Percentiles rank a stretch among this genome's conserved stretches.
These are phyloP conservation scores for Pseudococcus longispinus DNA, from an alignment of 2,888 invertebrate genomes.

Conservation along the genomic window DNA sequence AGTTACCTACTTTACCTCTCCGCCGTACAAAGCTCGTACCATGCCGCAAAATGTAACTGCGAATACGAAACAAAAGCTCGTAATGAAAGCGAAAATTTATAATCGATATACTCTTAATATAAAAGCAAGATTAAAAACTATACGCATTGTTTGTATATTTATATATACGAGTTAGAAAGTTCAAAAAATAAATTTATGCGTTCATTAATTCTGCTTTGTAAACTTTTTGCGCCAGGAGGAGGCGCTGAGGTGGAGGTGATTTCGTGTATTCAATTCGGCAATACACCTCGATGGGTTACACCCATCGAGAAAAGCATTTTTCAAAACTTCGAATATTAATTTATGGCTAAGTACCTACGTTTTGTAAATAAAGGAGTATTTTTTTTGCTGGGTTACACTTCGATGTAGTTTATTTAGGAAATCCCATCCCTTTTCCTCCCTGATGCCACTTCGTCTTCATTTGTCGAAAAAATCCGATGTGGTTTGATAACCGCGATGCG, in stretches of 20 bases:
- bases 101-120: constrained; percentile 37
- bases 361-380: constrained; percentile 20
- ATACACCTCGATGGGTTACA: constrained; percentile 9
- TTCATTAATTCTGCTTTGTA: constrained; percentile 31
- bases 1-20: not conserved
- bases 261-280: constrained; percentile 7
- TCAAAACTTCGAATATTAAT: constrained; percentile 33
- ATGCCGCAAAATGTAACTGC: constrained; percentile 5
- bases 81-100: constrained; percentile 45
- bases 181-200: constrained; percentile 39
- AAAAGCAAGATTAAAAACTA: constrained; percentile 45
- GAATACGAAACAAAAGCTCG: constrained; percentile 15
- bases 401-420: not conserved
- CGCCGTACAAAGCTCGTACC: not conserved
- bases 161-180: not conserved
- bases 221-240: not conserved
- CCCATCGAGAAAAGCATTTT: constrained; percentile 12
- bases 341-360: constrained; percentile 18
- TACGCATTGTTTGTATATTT: constrained; percentile 12
- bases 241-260: not conserved
- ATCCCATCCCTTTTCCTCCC: not conserved
- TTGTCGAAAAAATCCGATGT: not conserved
- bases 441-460: not conserved
- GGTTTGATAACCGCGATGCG: not conserved
- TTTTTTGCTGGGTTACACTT: not conserved